A percentile compares a stretch with the other conserved stretches of the same genome.
phyloP scores from a whole-genome alignment of 64 coral and sea anemone genomes.

The Astreopora myriophthalma region DNA sequence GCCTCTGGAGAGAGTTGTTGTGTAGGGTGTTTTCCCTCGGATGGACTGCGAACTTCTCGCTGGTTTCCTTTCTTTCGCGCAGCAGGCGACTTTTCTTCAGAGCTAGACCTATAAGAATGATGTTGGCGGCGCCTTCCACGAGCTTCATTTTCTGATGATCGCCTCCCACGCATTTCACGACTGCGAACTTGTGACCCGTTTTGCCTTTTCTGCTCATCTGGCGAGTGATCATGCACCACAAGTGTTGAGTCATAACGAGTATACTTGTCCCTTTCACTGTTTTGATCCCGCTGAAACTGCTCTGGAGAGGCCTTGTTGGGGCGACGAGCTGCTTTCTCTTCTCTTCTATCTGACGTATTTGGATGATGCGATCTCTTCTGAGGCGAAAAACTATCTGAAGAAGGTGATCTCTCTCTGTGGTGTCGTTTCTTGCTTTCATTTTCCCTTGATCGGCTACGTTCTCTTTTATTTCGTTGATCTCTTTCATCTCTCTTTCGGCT shows the following conservation, averaged over 20 bases:
- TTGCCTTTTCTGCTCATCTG: not conserved
- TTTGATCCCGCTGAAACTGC: not conserved
- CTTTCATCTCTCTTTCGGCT: not conserved
- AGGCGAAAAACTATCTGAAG: not conserved
- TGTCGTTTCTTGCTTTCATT: not conserved
- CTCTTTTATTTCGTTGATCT: not conserved
- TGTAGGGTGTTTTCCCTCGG: not conserved
- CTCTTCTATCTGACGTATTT: not conserved
- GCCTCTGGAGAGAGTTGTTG: not conserved
- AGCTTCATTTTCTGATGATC: not conserved
- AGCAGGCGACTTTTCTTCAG: conserved; percentile 6
- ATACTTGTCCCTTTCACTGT: not conserved
- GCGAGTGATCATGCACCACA: not conserved
- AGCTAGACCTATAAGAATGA: not conserved
- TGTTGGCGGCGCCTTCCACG: not conserved
- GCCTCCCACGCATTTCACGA: not conserved
- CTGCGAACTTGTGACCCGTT: not conserved
- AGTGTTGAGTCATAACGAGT: not conserved
- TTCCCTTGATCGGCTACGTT: conserved; percentile 10
- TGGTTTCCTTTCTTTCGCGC: not conserved
- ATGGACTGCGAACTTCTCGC: not conserved
- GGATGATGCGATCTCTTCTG: not conserved
- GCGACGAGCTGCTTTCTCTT: not conserved
- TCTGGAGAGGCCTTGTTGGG: not conserved
- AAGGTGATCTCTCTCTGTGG: not conserved